A percentile compares a stretch with the other conserved stretches of the same genome.
Conservation (phyloP, 2,113 vertebrate species). For the Ciconia stormi region DNA sequence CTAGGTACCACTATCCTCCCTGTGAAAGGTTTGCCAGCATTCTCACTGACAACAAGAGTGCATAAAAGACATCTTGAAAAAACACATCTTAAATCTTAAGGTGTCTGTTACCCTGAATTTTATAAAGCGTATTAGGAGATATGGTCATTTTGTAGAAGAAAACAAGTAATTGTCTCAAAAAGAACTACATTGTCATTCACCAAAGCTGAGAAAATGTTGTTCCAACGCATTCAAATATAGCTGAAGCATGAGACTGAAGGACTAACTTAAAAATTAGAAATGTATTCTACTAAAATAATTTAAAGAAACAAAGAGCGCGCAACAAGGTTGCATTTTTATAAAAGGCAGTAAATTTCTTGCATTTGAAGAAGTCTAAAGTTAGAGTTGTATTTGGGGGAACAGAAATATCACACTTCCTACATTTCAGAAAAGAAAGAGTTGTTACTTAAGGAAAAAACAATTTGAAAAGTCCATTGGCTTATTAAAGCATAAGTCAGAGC, state of each 20-base stretch:
- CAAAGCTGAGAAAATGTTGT: not conserved
- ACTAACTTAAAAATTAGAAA: not conserved
- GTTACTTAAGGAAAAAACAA: not conserved
- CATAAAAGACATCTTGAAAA: not conserved
- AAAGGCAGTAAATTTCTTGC: not conserved
- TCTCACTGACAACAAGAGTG: not conserved
- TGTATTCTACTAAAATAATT: not conserved
- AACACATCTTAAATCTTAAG: not conserved
- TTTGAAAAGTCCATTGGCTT: not conserved
- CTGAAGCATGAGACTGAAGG: not conserved
- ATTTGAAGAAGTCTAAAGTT: no score
- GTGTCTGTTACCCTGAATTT: not conserved
- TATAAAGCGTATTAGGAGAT: not conserved
- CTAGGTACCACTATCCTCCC: not conserved
- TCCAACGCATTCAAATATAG: not conserved
- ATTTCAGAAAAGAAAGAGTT: not conserved
- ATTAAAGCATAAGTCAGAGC: not conserved
- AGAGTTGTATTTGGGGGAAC: not conserved
- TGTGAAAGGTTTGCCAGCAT: not conserved
- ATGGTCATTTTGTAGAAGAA: not conserved
- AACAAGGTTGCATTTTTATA: not conserved
- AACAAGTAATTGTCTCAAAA: not conserved
- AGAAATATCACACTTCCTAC: not conserved
- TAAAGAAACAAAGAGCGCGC: not conserved
- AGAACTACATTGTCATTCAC: not conserved